Percentiles rank a stretch among this genome's conserved stretches.
phyloP scores from a whole-genome alignment of 2,113 vertebrate species.

The Macquaria ambigua region DNA sequence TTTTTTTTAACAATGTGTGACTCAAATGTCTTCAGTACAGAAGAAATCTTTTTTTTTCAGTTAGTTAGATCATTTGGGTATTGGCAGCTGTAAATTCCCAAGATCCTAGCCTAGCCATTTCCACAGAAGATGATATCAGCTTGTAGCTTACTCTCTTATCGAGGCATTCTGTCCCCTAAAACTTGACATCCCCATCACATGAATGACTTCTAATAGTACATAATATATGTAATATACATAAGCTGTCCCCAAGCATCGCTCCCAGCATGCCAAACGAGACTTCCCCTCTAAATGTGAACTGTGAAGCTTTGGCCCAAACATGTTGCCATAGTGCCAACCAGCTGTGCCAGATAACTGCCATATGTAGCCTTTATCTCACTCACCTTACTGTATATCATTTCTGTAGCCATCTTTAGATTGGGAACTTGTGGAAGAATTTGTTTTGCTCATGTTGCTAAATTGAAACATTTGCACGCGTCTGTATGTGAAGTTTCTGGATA shows the following conservation, averaged over 20 bases:
- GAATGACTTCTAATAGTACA: slow-evolving; percentile 1
- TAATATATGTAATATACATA: neutral
- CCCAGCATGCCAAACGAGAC: slow-evolving; percentile 5
- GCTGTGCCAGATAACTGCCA: neutral
- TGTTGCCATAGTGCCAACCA: neutral
- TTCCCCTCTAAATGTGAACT: slow-evolving; percentile 1
- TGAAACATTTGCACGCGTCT: neutral
- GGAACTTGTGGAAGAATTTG: neutral
- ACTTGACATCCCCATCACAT: neutral
- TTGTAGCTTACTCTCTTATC: neutral
- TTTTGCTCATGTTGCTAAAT: neutral
- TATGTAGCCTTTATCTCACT: neutral
- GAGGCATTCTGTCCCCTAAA: neutral
- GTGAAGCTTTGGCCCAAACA: neutral
- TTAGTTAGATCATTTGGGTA: neutral
- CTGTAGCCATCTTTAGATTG: neutral
- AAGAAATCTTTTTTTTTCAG: neutral
- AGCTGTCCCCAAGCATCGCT: neutral
- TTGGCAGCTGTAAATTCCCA: slow-evolving; percentile 24
- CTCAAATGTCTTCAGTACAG: neutral
- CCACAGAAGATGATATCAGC: neutral
- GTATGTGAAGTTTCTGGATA: neutral
- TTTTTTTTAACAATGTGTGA: slow-evolving; percentile 7
- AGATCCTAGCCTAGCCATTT: neutral
- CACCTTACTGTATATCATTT: neutral